These are phyloP conservation scores for Tryphoninae sp. DNA, from an alignment of 2,888 invertebrate species.

Conservation along the genomic window DNA sequence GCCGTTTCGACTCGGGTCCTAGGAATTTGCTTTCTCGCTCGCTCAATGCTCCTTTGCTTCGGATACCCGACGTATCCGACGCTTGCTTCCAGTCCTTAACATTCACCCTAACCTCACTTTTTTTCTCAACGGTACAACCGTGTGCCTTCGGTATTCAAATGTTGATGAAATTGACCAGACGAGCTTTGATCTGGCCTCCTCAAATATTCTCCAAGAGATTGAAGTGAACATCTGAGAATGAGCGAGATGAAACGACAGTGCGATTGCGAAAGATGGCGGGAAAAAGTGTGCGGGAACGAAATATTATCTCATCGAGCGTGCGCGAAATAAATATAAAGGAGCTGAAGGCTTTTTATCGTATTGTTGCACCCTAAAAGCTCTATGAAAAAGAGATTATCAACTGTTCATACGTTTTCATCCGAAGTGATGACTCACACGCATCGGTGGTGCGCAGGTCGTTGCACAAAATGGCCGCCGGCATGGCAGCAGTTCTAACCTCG, in stretches of 20 bases:
- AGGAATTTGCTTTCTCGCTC: constrained; percentile 58
- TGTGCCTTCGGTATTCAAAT: constrained; percentile 78
- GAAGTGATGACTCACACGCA: no score
- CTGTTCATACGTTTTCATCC: no score
- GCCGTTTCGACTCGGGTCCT: constrained; percentile 55
- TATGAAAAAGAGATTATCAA: not conserved
- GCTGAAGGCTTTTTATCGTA: not conserved
- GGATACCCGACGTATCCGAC: constrained; percentile 38
- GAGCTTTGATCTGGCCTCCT: constrained; percentile 80
- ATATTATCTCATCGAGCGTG: constrained; percentile 72
- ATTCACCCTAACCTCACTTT: constrained; percentile 49
- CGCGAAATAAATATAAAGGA: not conserved
- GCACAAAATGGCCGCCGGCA: no score
- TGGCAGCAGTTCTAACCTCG: no score
- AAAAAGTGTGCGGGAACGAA: constrained; percentile 50
- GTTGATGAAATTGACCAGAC: constrained; percentile 82
- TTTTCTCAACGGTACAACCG: constrained; percentile 35
- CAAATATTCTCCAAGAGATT: constrained; percentile 81
- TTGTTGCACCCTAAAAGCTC: not conserved
- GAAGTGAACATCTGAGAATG: constrained; percentile 80
- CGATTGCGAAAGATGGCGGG: constrained; percentile 12
- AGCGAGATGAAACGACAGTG: constrained; percentile 43
- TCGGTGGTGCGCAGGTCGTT: no score
- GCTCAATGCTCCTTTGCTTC: constrained; percentile 48
- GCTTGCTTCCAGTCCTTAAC: constrained; percentile 46